Percentiles rank a stretch among this genome's conserved stretches.
Evolutionary conservation across 2,888 invertebrate species (phyloP).

Genomic region (Mylabris sibirica): DNA sequence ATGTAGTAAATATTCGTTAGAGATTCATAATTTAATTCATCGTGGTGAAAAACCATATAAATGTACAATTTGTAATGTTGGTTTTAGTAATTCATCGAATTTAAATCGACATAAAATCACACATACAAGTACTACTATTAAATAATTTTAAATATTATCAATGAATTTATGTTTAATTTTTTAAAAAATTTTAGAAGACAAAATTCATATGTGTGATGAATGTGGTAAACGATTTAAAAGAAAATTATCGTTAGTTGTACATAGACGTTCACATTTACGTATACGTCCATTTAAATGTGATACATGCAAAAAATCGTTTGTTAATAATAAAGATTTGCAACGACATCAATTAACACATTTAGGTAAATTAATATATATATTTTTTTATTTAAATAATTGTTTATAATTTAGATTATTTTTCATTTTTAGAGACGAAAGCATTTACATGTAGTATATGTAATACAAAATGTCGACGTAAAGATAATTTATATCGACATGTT

Average conservation of each 20-base stretch:
- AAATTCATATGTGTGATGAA: slow-evolving; percentile 66
- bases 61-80: slow-evolving; percentile 68
- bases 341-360: slow-evolving; percentile 75
- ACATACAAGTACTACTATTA: slow-evolving; percentile 62
- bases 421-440: slow-evolving; percentile 68
- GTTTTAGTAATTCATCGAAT: slow-evolving; percentile 72
- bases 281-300: slow-evolving; percentile 68
- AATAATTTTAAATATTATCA: slow-evolving; percentile 14
- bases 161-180: slow-evolving; percentile 15
- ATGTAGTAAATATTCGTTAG: slow-evolving; percentile 66
- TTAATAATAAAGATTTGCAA: slow-evolving; percentile 72
- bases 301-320: slow-evolving; percentile 73
- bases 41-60: slow-evolving; percentile 69
- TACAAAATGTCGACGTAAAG: slow-evolving; percentile 76
- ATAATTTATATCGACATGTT: slow-evolving; percentile 79
- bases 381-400: background rate
- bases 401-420: slow-evolving; percentile 13
- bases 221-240: slow-evolving; percentile 70
- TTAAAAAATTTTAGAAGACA: slow-evolving; percentile 60
- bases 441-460: slow-evolving; percentile 77
- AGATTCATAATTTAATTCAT: slow-evolving; percentile 70
- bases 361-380: slow-evolving; percentile 61
- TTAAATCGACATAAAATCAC: slow-evolving; percentile 72
- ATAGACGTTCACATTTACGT: slow-evolving; percentile 64
- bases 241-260: slow-evolving; percentile 67